A percentile compares a stretch with the other conserved stretches of the same genome.
These are phyloP conservation scores for Julus scandinavius DNA, from an alignment of 2,888 invertebrate genomes.

Conservation along the genomic window DNA sequence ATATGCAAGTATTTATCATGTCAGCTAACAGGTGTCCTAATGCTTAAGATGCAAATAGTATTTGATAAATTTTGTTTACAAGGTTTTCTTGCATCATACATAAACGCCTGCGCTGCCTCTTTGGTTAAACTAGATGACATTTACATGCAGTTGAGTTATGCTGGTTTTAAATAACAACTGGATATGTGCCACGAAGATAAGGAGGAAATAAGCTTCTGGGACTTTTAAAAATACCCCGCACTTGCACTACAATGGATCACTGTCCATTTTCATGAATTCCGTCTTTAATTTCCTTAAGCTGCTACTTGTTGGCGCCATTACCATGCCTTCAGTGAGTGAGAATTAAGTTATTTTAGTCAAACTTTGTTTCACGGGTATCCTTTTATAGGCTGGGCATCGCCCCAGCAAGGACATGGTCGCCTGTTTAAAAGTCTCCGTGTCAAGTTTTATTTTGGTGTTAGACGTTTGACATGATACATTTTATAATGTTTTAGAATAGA, in stretches of 20 bases:
- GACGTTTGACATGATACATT: neutral
- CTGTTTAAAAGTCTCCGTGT: neutral
- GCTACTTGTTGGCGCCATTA: neutral
- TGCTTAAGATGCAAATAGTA: neutral
- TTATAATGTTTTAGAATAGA: neutral
- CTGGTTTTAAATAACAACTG: slow-evolving; percentile 1
- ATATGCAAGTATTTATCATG: neutral
- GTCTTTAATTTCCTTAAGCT: neutral
- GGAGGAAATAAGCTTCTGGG: neutral
- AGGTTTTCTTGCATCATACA: neutral
- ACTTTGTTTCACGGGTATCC: neutral
- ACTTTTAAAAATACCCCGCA: slow-evolving; percentile 18
- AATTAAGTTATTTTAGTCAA: neutral
- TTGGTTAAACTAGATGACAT: neutral
- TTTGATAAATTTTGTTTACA: neutral
- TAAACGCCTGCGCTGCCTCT: neutral
- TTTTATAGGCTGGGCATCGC: neutral
- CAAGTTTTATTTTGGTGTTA: too few relatives aligned
- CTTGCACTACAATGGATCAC: neutral
- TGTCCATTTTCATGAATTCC: neutral
- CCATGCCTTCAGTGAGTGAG: neutral
- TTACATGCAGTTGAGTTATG: neutral
- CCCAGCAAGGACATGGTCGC: neutral
- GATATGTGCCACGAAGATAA: neutral
- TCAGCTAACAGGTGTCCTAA: neutral